Conservation (phyloP, 2,113 vertebrate species). For the Trichechus manatus region DNA sequence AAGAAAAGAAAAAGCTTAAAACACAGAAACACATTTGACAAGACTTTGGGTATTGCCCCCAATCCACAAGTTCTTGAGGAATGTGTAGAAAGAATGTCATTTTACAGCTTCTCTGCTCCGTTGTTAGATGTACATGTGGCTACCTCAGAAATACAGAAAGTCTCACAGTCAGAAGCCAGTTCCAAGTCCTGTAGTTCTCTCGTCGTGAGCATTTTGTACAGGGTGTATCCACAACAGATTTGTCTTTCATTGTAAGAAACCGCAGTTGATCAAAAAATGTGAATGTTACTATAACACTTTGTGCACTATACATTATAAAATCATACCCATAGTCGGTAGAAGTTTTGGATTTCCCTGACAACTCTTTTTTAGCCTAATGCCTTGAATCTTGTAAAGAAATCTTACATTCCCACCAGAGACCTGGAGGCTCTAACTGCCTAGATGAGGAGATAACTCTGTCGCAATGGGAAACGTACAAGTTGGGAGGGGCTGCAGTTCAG, state of each 20-base stretch:
- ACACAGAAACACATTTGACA: background rate
- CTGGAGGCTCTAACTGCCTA: background rate
- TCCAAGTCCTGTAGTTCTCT: background rate
- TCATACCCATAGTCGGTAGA: background rate
- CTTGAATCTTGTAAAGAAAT: background rate
- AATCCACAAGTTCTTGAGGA: background rate
- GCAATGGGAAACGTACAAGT: background rate
- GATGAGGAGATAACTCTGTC: background rate
- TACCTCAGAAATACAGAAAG: background rate
- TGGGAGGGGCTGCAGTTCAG: background rate
- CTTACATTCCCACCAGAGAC: background rate
- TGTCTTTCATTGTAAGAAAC: background rate
- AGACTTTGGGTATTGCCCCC: background rate
- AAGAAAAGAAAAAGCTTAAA: background rate
- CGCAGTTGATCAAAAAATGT: background rate
- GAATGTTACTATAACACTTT: background rate
- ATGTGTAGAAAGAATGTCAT: background rate
- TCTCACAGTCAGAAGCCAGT: background rate
- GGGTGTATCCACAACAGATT: background rate
- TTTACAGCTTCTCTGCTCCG: background rate
- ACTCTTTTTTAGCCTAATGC: background rate
- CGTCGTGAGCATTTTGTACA: background rate
- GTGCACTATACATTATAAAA: background rate
- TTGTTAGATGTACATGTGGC: background rate
- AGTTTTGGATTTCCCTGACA: background rate